Evolutionary conservation across 2,113 vertebrate genomes (phyloP).

Genomic region (Orycteropus afer): DNA sequence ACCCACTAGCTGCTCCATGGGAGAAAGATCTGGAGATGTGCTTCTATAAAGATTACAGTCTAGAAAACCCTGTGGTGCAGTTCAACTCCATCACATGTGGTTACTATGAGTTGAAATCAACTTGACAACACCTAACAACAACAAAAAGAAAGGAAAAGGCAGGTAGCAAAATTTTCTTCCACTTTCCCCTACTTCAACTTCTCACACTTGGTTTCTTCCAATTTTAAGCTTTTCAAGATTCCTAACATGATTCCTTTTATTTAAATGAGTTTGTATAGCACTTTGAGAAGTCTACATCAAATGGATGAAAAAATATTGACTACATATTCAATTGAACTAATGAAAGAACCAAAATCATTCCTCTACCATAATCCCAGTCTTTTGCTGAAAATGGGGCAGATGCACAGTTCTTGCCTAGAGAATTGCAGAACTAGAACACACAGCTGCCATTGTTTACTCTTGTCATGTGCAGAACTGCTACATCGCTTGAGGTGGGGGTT

Average conservation of each 20-base stretch:
- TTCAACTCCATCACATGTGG: background rate
- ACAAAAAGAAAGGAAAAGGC: background rate
- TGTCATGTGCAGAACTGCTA: background rate
- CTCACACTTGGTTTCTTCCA: background rate
- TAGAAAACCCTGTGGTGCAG: background rate
- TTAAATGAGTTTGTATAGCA: background rate
- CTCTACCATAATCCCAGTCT: background rate
- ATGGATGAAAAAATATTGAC: background rate
- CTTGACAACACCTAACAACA: background rate
- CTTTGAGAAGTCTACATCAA: background rate
- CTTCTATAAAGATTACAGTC: background rate
- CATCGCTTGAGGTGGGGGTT: background rate
- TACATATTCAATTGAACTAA: background rate
- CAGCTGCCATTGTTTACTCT: constrained; percentile 52
- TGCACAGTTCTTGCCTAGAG: constrained; percentile 50
- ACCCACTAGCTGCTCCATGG: background rate
- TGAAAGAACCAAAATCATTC: constrained; percentile 38
- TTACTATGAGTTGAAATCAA: background rate
- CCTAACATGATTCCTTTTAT: background rate
- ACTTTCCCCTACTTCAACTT: background rate
- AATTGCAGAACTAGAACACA: constrained; percentile 23
- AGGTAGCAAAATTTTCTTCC: background rate
- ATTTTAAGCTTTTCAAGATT: background rate
- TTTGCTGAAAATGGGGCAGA: constrained; percentile 47
- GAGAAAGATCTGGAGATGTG: background rate